A percentile compares a stretch with the other conserved stretches of the same genome.
Evolutionary conservation across 2,113 vertebrate species (phyloP).

Genomic region (Vulpes ferrilata): DNA sequence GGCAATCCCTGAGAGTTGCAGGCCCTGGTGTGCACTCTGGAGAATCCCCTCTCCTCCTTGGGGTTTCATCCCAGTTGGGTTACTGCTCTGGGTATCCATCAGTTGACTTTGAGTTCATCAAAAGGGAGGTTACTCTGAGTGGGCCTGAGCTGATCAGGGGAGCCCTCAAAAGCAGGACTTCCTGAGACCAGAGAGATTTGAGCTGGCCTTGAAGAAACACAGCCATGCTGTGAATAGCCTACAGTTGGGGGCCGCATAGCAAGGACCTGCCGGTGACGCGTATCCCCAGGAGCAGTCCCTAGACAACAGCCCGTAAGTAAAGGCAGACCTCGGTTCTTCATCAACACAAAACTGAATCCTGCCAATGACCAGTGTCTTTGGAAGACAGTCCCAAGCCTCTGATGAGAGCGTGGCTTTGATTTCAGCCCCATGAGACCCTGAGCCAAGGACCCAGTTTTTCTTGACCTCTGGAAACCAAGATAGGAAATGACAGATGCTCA

Average conservation of each 20-base stretch:
- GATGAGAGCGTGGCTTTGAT: not conserved
- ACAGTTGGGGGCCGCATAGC: accelerated
- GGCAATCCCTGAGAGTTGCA: too few species aligned
- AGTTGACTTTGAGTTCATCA: not conserved
- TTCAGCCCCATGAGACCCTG: not conserved
- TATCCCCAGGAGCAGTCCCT: not conserved
- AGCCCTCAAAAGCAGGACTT: not conserved
- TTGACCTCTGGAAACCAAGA: accelerated
- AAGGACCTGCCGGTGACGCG: not conserved
- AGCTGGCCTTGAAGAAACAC: not conserved
- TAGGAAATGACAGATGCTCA: too few species aligned
- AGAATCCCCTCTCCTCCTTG: too few species aligned
- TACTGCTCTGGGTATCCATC: not conserved
- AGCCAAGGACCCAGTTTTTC: not conserved
- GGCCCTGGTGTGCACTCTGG: accelerated
- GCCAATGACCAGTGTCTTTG: not conserved
- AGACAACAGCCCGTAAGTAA: not conserved
- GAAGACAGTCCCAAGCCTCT: not conserved
- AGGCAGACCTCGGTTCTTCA: not conserved
- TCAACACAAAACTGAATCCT: not conserved
- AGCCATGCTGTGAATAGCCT: not conserved
- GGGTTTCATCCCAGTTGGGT: not conserved
- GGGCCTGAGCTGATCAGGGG: not conserved
- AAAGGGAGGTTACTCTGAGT: not conserved
- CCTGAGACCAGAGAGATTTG: not conserved